Evolutionary conservation across 2,113 vertebrate species (phyloP).

Genomic region (Cephalopholis sonnerati): DNA sequence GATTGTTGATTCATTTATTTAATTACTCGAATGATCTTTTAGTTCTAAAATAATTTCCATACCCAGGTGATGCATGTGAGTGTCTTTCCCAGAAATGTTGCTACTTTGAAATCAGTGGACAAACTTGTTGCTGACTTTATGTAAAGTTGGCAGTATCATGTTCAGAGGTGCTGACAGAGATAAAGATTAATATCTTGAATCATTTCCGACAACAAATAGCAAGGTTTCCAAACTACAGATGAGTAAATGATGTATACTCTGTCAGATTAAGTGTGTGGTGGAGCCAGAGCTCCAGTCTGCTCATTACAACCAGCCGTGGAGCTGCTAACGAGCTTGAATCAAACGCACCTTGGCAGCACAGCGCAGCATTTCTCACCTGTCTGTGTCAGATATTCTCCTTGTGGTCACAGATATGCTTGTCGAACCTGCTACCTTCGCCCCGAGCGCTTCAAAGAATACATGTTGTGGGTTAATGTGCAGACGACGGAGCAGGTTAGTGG

Average conservation of each 20-base stretch:
- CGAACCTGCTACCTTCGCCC: conserved; percentile 1
- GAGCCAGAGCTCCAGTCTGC: not conserved
- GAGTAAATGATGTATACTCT: too few species aligned
- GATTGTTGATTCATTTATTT: too few species aligned
- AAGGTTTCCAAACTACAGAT: not conserved
- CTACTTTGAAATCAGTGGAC: too few species aligned
- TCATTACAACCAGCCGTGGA: not conserved
- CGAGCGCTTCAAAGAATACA: not conserved
- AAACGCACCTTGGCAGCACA: conserved; percentile 13
- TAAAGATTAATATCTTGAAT: not conserved
- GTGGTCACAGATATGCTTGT: not conserved
- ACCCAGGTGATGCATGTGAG: too few species aligned
- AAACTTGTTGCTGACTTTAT: too few species aligned
- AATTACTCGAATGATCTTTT: too few species aligned
- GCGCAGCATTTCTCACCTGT: not conserved
- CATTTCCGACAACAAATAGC: not conserved
- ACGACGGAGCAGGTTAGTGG: not conserved
- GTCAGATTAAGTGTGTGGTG: not conserved
- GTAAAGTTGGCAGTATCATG: too few species aligned
- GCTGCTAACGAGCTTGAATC: not conserved
- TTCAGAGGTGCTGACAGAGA: too few species aligned
- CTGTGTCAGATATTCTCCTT: not conserved
- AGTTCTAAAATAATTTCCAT: too few species aligned
- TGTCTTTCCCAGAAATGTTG: too few species aligned
- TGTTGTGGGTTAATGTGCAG: not conserved